These are phyloP conservation scores for Tragelaphus imberbis DNA, from an alignment of 2,113 vertebrate species.

Conservation along the genomic window DNA sequence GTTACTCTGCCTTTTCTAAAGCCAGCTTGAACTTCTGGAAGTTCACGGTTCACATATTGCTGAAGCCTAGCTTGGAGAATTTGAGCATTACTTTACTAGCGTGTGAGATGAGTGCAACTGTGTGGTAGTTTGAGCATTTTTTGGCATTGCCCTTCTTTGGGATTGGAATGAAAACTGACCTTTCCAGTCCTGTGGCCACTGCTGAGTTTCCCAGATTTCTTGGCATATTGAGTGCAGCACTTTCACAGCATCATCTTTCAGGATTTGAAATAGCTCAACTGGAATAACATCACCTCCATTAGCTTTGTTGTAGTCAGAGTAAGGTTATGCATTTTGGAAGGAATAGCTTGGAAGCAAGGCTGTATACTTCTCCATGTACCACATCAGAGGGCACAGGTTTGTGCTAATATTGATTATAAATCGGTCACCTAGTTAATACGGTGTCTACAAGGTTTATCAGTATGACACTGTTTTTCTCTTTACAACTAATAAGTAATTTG, in stretches of 20 bases:
- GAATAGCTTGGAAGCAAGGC: background rate
- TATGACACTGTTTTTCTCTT: background rate
- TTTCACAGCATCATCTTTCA: background rate
- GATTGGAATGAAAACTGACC: background rate
- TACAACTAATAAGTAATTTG: background rate
- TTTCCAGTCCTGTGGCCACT: background rate
- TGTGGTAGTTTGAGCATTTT: background rate
- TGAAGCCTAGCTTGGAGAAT: background rate
- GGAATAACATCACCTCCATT: background rate
- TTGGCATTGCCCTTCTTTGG: background rate
- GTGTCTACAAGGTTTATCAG: background rate
- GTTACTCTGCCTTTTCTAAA: background rate
- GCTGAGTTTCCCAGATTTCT: background rate
- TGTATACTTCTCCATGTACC: background rate
- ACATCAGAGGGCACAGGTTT: background rate
- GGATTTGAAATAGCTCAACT: background rate
- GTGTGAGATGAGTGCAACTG: background rate
- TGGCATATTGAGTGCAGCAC: background rate
- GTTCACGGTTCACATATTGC: background rate
- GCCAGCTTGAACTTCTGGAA: background rate
- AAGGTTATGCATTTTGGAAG: background rate
- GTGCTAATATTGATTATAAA: background rate
- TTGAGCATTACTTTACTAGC: background rate
- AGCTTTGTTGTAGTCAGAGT: background rate
- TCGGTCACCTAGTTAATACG: background rate